A percentile compares a stretch with the other conserved stretches of the same genome.
Evolutionary conservation across 2,888 invertebrate genomes (phyloP).

Genomic region (Noctua pronuba): DNA sequence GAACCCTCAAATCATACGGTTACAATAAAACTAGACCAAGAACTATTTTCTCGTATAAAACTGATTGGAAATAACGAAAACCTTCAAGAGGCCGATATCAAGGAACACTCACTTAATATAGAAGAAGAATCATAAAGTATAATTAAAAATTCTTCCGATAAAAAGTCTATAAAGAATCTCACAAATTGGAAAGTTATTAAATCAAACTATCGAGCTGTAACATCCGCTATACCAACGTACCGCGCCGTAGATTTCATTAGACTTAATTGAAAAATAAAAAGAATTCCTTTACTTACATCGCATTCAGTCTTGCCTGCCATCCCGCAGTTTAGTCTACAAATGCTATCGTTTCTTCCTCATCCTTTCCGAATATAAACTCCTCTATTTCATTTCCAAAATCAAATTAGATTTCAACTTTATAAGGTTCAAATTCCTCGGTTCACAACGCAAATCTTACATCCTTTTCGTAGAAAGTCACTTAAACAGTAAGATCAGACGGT

Average conservation of each 20-base stretch:
- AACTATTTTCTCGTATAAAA: slow-evolving; percentile 39
- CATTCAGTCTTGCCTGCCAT: slow-evolving; percentile 82
- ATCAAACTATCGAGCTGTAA: slow-evolving; percentile 67
- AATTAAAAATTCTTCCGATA: slow-evolving; percentile 61
- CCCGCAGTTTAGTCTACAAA: slow-evolving; percentile 84
- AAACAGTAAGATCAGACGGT: slow-evolving; percentile 61
- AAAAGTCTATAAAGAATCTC: slow-evolving; percentile 58
- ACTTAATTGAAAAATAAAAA: slow-evolving; percentile 86
- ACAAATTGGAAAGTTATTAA: slow-evolving; percentile 67
- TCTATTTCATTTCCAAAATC: slow-evolving; percentile 48
- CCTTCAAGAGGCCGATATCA: slow-evolving; percentile 23
- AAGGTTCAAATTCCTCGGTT: slow-evolving; percentile 63
- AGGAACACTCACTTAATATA: slow-evolving; percentile 45
- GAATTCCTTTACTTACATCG: slow-evolving; percentile 84
- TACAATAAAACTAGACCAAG: slow-evolving; percentile 30
- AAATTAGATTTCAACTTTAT: slow-evolving; percentile 40
- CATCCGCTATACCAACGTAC: slow-evolving; percentile 65
- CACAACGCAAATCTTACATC: slow-evolving; percentile 66
- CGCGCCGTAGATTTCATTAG: slow-evolving; percentile 80
- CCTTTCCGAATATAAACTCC: slow-evolving; percentile 53
- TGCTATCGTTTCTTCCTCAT: slow-evolving; percentile 69
- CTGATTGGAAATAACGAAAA: slow-evolving; percentile 40
- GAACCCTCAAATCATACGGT: slow-evolving; percentile 36
- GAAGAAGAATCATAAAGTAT: slow-evolving; percentile 52
- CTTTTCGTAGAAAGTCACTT: slow-evolving; percentile 60